A percentile compares a stretch with the other conserved stretches of the same genome.
Conservation (phyloP, 1,140 invertebrate species). For the Uloborus diversus region DNA sequence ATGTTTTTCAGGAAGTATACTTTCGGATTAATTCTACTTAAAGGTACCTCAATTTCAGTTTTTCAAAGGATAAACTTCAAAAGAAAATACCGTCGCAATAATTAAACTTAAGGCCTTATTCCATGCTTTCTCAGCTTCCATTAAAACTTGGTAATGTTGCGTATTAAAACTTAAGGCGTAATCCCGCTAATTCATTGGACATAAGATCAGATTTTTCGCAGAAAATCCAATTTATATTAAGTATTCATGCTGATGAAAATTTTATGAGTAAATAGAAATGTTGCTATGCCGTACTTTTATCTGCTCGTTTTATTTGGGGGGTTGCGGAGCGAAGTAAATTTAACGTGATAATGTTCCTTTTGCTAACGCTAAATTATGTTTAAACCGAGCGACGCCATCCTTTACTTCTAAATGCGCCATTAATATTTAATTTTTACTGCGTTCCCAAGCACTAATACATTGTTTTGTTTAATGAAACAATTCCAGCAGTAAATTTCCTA, state of each 20-base stretch:
- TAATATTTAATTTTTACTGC: conserved; percentile 6
- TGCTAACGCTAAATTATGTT: conserved; percentile 11
- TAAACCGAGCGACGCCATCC: background rate
- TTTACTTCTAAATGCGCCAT: background rate
- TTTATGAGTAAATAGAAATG: conserved; percentile 2
- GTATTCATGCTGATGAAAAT: conserved; percentile 12
- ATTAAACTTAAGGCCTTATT: no score
- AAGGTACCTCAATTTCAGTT: no score
- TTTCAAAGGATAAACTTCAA: no score
- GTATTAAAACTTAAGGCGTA: no score
- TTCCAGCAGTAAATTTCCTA: background rate
- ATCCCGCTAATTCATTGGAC: conserved; percentile 1
- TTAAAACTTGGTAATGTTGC: no score
- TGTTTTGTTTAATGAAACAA: conserved; percentile 27
- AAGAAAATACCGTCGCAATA: no score
- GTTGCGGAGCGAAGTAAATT: background rate
- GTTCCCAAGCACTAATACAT: background rate
- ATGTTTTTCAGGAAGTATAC: no score
- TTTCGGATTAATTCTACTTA: no score
- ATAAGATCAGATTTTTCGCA: conserved; percentile 7
- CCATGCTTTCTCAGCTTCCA: no score
- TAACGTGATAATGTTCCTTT: conserved; percentile 10
- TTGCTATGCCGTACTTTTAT: background rate
- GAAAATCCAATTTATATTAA: conserved; percentile 17
- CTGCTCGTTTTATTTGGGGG: background rate